Percentiles rank a stretch among this genome's conserved stretches.
Conservation (phyloP, 2,888 invertebrate species). For the Rotaria macrura region DNA sequence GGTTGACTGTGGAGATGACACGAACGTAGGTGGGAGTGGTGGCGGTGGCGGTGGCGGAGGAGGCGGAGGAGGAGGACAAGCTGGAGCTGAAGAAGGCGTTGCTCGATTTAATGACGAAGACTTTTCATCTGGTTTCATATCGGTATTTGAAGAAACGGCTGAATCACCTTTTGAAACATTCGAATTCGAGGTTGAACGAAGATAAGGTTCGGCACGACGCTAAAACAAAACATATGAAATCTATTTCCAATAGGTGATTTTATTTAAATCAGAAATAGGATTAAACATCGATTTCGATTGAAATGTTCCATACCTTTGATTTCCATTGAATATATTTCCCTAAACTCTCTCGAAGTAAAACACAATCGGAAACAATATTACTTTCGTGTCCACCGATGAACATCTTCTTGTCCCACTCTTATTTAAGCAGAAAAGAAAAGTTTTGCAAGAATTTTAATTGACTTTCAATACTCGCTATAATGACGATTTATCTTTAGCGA, state of each 20-base stretch:
- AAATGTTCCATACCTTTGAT: not conserved
- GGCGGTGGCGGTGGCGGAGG: not conserved
- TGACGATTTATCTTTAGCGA: not conserved
- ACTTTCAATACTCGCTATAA: too few species aligned
- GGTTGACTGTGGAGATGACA: not conserved
- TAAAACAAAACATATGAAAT: not conserved
- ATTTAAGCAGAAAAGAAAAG: not conserved
- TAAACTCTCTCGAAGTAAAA: not conserved
- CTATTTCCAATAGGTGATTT: not conserved
- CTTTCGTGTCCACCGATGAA: not conserved
- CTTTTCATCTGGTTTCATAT: not conserved
- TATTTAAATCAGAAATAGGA: not conserved
- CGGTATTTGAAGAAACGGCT: not conserved
- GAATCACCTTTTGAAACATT: not conserved
- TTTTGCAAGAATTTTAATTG: too few species aligned
- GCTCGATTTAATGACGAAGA: too few species aligned
- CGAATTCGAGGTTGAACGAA: not conserved
- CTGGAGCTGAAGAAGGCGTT: too few species aligned
- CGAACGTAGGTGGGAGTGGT: not conserved
- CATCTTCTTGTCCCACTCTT: not conserved
- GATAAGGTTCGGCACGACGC: not conserved
- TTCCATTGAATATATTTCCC: not conserved
- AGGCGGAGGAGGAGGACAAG: not conserved
- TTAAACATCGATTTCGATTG: too few species aligned
- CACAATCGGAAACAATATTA: not conserved